Percentiles rank a stretch among this genome's conserved stretches.
Evolutionary conservation across 2,888 invertebrate species (phyloP).

Genomic region (Machimus atricapillus): DNA sequence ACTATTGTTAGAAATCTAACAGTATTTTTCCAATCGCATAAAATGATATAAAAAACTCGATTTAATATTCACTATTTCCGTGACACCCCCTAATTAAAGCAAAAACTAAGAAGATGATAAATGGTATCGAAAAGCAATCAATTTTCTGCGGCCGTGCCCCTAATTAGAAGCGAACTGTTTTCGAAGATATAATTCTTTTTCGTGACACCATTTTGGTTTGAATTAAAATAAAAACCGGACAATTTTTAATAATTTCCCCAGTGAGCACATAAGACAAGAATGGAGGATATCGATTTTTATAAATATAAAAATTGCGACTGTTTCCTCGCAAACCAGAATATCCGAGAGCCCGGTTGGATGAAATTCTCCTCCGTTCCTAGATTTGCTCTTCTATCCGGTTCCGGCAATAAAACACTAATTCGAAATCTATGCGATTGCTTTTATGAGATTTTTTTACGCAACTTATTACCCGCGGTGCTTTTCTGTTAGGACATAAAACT

Average conservation of each 20-base stretch:
- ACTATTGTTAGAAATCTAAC: neutral
- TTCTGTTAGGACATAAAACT: neutral
- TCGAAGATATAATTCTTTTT: neutral
- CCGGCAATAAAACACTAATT: neutral
- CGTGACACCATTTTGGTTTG: neutral
- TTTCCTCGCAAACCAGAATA: neutral
- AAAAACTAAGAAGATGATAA: neutral
- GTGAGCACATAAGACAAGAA: neutral
- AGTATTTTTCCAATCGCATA: neutral
- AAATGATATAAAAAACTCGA: neutral
- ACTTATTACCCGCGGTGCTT: neutral
- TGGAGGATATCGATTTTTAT: neutral
- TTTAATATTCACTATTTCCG: neutral
- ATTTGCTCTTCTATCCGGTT: neutral
- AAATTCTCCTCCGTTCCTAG: neutral
- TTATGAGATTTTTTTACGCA: neutral
- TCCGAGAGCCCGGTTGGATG: neutral
- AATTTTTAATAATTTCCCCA: neutral
- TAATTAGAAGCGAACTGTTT: neutral
- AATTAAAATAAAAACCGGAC: neutral
- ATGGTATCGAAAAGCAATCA: neutral
- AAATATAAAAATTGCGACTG: neutral
- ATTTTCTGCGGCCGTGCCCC: neutral
- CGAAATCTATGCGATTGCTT: neutral
- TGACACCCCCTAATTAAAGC: neutral